A percentile compares a stretch with the other conserved stretches of the same genome.
Conservation (phyloP, 2,113 vertebrate genomes). For the Scomber scombrus region DNA sequence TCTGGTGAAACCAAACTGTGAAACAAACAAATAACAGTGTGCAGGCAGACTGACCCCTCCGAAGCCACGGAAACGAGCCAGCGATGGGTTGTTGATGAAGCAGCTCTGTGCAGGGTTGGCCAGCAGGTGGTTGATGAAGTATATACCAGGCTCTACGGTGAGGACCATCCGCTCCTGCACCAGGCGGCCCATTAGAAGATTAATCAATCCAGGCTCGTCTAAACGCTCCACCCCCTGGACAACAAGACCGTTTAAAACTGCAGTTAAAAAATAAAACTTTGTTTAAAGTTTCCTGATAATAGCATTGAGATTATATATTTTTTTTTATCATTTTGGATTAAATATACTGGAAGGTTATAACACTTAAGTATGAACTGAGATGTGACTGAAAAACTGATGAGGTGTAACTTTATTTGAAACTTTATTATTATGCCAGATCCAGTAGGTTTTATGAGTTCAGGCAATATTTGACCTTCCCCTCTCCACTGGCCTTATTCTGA, state of each 20-base stretch:
- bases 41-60: slow-evolving; percentile 89
- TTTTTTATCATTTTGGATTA: too few relatives aligned
- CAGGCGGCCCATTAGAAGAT: slow-evolving; percentile 89
- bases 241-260: not conserved
- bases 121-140: slow-evolving; percentile 94
- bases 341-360: too few relatives aligned
- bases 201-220: slow-evolving; percentile 88
- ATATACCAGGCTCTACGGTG: slow-evolving; percentile 95
- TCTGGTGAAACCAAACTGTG: not conserved
- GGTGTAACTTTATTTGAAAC: too few relatives aligned
- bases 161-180: slow-evolving; percentile 95
- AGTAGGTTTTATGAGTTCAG: too few relatives aligned
- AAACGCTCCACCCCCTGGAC: slow-evolving; percentile 89
- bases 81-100: slow-evolving; percentile 89
- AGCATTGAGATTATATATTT: too few relatives aligned
- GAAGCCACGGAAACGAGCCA: slow-evolving; percentile 89
- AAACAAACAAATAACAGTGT: not conserved
- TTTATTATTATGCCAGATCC: too few relatives aligned
- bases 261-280: too few relatives aligned
- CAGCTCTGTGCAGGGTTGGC: slow-evolving; percentile 83
- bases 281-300: too few relatives aligned
- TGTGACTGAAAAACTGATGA: too few relatives aligned
- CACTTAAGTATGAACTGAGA: too few relatives aligned
- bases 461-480: too few relatives aligned
- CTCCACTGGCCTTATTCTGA: too few relatives aligned